phyloP scores from a whole-genome alignment of 1,140 invertebrate genomes.

The Calosoma granatense region DNA sequence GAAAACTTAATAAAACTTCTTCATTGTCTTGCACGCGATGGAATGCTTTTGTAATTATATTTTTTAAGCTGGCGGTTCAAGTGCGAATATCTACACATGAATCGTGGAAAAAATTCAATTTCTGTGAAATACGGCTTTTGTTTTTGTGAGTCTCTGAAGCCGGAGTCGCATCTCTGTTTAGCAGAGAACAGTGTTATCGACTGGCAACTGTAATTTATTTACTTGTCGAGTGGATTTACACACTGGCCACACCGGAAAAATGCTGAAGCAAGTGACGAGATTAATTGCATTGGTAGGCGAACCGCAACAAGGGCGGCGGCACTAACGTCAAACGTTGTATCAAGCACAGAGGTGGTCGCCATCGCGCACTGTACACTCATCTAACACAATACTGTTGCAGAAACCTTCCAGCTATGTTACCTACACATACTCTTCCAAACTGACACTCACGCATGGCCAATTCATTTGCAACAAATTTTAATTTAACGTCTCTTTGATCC shows the following conservation, averaged over 20 bases:
- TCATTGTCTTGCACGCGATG: neutral
- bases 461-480: no score
- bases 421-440: no score
- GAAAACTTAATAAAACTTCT: conserved; percentile 3
- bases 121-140: neutral
- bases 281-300: conserved; percentile 5
- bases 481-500: no score
- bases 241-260: neutral
- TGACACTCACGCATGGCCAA: no score
- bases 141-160: neutral
- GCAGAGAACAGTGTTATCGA: neutral
- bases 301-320: neutral
- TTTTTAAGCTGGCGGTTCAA: neutral
- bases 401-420: no score
- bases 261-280: conserved; percentile 5
- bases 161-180: neutral
- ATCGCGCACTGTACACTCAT: neutral
- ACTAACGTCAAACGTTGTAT: neutral
- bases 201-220: conserved; percentile 5
- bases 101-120: conserved; percentile 5
- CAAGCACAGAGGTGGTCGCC: neutral
- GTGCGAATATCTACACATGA: neutral
- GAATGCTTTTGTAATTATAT: neutral
- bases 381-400: neutral
- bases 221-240: conserved; percentile 5